Conservation (phyloP, 1,140 invertebrate species). For the Acarapis woodi region DNA sequence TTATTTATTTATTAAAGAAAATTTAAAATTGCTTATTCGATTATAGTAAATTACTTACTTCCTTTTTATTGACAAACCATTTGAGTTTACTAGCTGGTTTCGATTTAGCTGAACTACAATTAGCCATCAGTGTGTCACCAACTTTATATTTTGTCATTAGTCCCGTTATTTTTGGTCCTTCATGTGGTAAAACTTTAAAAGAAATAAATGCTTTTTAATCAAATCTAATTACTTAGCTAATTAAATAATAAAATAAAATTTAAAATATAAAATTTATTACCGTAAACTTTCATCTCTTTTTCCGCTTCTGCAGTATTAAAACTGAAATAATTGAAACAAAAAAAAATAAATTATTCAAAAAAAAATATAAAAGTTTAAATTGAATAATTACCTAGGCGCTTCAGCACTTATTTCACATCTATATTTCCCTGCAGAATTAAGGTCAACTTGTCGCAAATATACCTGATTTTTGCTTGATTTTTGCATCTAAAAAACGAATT, state of each 20-base stretch:
- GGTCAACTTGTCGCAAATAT: constrained; percentile 12
- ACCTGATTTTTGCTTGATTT: constrained; percentile 14
- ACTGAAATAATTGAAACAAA: too few relatives aligned
- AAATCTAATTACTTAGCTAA: too few relatives aligned
- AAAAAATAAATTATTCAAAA: too few relatives aligned
- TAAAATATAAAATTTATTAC: constrained; percentile 23
- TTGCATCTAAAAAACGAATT: constrained; percentile 11
- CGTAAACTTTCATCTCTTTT: constrained; percentile 36
- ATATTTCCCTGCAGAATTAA: constrained; percentile 14
- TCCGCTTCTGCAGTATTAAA: constrained; percentile 43
- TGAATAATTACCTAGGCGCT: too few relatives aligned
- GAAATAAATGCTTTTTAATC: too few relatives aligned
- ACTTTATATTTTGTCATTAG: constrained; percentile 41
- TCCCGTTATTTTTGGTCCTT: constrained; percentile 43
- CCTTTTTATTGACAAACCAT: constrained; percentile 56
- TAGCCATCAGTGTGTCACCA: constrained; percentile 44
- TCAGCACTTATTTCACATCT: constrained; percentile 14
- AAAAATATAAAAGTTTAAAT: too few relatives aligned
- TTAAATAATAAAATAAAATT: too few relatives aligned
- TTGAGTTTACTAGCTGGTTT: constrained; percentile 38
- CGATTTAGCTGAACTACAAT: constrained; percentile 50
- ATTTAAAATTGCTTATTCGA: too few relatives aligned
- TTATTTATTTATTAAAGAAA: too few relatives aligned
- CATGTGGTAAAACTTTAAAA: constrained; percentile 37
- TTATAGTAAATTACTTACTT: too few relatives aligned